Percentiles rank a stretch among this genome's conserved stretches.
Evolutionary conservation across 2,797 vertebrate species (phyloP).

Genomic region (Betta splendens): DNA sequence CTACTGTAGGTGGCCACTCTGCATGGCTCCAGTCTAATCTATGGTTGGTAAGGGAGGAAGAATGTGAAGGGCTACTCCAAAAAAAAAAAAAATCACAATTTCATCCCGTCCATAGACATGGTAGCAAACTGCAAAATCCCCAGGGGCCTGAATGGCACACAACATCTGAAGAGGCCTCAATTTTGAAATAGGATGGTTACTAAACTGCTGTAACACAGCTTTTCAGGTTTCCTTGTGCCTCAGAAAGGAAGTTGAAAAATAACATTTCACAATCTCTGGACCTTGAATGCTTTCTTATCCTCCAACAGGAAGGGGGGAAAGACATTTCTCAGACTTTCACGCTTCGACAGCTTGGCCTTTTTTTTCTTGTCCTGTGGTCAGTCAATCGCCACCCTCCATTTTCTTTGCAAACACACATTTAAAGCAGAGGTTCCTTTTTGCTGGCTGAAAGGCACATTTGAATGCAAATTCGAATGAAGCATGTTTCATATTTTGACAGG

Average conservation of each 20-base stretch:
- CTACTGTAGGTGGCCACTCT: slow-evolving; percentile 42
- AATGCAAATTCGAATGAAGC: slow-evolving; percentile 58
- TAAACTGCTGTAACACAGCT: slow-evolving; percentile 77
- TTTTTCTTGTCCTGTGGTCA: slow-evolving; percentile 43
- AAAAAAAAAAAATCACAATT: slow-evolving; percentile 44
- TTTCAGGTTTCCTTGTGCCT: slow-evolving; percentile 73
- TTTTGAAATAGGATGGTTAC: slow-evolving; percentile 76
- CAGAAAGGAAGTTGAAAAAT: slow-evolving; percentile 72
- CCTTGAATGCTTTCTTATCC: slow-evolving; percentile 75
- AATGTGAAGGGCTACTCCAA: slow-evolving; percentile 41
- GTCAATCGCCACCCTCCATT: slow-evolving; percentile 59
- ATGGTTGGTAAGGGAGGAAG: slow-evolving; percentile 48
- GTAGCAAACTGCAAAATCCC: slow-evolving; percentile 53
- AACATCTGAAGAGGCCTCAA: slow-evolving; percentile 73
- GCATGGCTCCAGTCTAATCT: slow-evolving; percentile 47
- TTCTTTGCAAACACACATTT: slow-evolving; percentile 59
- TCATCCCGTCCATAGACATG: slow-evolving; percentile 34
- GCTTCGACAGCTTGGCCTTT: slow-evolving; percentile 69
- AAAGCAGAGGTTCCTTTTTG: slow-evolving; percentile 60
- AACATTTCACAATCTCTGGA: slow-evolving; percentile 76
- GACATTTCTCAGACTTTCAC: slow-evolving; percentile 73
- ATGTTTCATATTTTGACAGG: slow-evolving; percentile 60
- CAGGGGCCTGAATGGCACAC: slow-evolving; percentile 66
- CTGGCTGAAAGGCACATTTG: slow-evolving; percentile 68
- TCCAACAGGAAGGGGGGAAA: slow-evolving; percentile 66